These are phyloP conservation scores for Trissolcus brochymenae DNA, from an alignment of 2,888 invertebrate species.

Conservation along the genomic window DNA sequence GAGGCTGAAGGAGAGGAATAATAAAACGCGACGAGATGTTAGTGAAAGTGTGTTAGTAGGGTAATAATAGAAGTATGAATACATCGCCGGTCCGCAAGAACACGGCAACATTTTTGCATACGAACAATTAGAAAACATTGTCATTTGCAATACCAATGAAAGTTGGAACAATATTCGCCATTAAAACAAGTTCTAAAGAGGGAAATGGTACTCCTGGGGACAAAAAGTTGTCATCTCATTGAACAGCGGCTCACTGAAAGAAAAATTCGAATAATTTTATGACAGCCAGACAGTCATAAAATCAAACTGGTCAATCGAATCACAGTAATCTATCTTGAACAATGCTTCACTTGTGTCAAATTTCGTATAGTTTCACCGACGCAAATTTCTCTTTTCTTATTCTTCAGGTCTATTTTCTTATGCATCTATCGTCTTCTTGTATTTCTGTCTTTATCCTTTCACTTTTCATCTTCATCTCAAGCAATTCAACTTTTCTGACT, in stretches of 20 bases:
- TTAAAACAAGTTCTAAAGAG: conserved; percentile 12
- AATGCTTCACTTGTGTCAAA: no score
- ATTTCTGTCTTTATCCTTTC: conserved; percentile 27
- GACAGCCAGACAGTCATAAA: no score
- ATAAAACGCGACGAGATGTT: conserved; percentile 55
- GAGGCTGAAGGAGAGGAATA: conserved; percentile 34
- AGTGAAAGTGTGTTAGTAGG: conserved; percentile 65
- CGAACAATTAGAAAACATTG: conserved; percentile 54
- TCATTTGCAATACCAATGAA: conserved; percentile 42
- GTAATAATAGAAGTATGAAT: conserved; percentile 61
- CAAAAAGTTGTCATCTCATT: no score
- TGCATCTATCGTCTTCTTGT: conserved; percentile 20
- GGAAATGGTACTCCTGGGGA: neutral
- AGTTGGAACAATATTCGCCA: conserved; percentile 1
- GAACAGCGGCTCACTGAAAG: no score
- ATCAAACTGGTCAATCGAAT: no score
- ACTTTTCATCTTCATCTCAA: conserved; percentile 28
- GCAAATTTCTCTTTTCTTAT: conserved; percentile 11
- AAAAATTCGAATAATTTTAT: no score
- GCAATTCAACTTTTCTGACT: conserved; percentile 5
- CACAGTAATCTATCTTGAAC: no score
- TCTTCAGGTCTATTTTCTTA: conserved; percentile 13
- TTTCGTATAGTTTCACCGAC: no score
- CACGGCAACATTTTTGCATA: conserved; percentile 55
- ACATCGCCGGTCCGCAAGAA: conserved; percentile 45